Percentiles rank a stretch among this genome's conserved stretches.
Conservation (phyloP, 1,140 invertebrate genomes). For the Dufourea novaeangliae region DNA sequence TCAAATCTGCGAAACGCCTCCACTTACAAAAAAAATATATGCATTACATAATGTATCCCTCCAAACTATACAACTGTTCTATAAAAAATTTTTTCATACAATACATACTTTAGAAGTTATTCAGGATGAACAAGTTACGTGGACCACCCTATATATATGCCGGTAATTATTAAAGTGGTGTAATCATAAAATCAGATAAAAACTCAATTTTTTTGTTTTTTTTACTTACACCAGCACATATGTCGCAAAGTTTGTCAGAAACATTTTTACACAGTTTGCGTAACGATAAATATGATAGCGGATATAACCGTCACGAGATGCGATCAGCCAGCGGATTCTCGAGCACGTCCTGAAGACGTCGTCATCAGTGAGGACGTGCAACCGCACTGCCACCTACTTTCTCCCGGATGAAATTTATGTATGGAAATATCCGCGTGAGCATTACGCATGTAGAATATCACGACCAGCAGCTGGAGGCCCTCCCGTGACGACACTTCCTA, state of each 20-base stretch:
- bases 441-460: conserved; percentile 79
- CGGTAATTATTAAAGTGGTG: too few species aligned
- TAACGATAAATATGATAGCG: conserved; percentile 12
- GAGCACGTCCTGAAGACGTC: conserved; percentile 55
- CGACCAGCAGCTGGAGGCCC: conserved; percentile 74
- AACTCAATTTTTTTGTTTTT: too few species aligned
- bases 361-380: conserved; percentile 65
- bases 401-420: conserved; percentile 74
- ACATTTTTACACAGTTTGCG: background rate
- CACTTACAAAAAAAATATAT: too few species aligned
- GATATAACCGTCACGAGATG: background rate
- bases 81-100: too few species aligned
- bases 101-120: too few species aligned
- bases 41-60: too few species aligned
- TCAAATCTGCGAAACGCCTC: too few species aligned
- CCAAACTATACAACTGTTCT: too few species aligned
- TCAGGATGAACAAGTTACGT: too few species aligned
- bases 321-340: conserved; percentile 35
- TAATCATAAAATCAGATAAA: too few species aligned
- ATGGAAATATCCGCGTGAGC: conserved; percentile 76
- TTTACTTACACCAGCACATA: too few species aligned
- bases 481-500: conserved; percentile 71
- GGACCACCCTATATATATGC: too few species aligned
- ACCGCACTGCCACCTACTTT: conserved; percentile 65
- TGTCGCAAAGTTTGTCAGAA: background rate